Conservation (phyloP, 1,140 invertebrate species). For the Cheumatopsyche charites region DNA sequence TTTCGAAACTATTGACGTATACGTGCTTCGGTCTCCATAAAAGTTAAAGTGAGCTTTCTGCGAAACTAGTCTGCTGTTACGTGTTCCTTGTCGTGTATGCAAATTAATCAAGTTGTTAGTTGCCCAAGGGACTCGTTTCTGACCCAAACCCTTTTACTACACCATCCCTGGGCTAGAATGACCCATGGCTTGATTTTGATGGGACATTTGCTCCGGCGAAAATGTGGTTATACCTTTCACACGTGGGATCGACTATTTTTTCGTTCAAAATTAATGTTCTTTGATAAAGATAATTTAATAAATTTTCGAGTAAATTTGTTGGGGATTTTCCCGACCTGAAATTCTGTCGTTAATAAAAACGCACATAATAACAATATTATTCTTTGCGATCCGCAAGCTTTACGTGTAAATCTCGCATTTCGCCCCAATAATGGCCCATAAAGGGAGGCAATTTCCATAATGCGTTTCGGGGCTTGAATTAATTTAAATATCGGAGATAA, state of each 20-base stretch:
- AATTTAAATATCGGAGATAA: conserved; percentile 10
- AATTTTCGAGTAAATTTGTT: too few relatives aligned
- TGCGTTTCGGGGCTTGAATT: conserved; percentile 6
- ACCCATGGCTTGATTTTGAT: conserved; percentile 14
- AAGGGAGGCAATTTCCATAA: conserved; percentile 13
- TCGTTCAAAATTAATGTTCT: too few relatives aligned
- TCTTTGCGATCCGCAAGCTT: background rate
- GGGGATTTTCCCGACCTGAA: too few relatives aligned
- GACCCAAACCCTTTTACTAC: background rate
- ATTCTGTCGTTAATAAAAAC: conserved; percentile 1
- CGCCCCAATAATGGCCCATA: conserved; percentile 5
- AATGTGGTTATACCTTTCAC: too few relatives aligned
- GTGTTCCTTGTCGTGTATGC: conserved; percentile 17
- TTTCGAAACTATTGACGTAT: too few relatives aligned
- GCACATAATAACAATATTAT: background rate
- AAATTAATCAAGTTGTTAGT: conserved; percentile 1
- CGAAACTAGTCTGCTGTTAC: background rate
- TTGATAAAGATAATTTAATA: too few relatives aligned
- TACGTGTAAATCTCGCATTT: background rate
- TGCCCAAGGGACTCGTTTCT: background rate
- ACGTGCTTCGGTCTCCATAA: too few relatives aligned
- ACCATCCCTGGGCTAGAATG: background rate
- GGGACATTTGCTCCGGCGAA: too few relatives aligned
- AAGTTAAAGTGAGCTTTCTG: background rate
- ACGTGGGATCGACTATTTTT: too few relatives aligned